Percentiles rank a stretch among this genome's conserved stretches.
These are phyloP conservation scores for Cepphus grylle DNA, from an alignment of 2,113 vertebrate genomes.

Conservation along the genomic window DNA sequence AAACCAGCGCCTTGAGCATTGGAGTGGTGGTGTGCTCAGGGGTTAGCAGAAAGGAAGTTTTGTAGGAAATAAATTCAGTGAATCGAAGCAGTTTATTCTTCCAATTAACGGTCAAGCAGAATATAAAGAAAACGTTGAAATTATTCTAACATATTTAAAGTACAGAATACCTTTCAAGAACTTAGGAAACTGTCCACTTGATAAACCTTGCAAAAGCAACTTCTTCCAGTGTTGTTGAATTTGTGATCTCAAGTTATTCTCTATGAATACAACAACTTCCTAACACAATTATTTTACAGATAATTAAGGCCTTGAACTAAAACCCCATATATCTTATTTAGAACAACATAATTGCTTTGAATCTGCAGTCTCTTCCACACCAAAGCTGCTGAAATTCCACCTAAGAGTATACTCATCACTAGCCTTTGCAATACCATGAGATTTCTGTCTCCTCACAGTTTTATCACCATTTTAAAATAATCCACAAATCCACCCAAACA, in stretches of 20 bases:
- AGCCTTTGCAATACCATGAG: not conserved
- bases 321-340: not conserved
- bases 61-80: not conserved
- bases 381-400: not conserved
- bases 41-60: not conserved
- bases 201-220: not conserved
- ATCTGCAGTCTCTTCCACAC: not conserved
- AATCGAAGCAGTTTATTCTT: not conserved
- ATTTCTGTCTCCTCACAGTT: not conserved
- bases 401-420: not conserved
- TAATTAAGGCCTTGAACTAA: not conserved
- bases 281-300: not conserved
- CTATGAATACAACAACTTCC: not conserved
- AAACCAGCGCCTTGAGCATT: not conserved
- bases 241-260: not conserved
- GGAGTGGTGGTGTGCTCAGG: not conserved
- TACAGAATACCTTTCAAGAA: not conserved
- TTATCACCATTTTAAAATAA: not conserved
- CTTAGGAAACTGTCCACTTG: not conserved
- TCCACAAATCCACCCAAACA: not conserved
- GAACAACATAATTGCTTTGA: not conserved
- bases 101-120: not conserved
- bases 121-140: not conserved
- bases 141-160: not conserved
- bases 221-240: not conserved